phyloP scores from a whole-genome alignment of 2,797 vertebrate species.

The Chelmon rostratus region DNA sequence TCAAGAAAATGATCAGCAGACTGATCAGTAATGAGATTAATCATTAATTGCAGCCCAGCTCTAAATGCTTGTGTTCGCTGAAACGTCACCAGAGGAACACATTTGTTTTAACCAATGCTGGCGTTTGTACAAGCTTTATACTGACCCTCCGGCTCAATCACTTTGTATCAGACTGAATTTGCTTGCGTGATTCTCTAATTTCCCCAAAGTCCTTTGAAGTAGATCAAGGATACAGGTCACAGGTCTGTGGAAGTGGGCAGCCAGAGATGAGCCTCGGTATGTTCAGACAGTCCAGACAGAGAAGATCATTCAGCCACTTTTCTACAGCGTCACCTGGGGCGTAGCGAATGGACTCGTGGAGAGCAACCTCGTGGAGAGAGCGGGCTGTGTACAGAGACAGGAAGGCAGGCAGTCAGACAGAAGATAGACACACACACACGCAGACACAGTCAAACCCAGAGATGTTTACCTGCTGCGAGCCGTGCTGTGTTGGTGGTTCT shows the following conservation, averaged over 20 bases:
- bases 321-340: slow-evolving; percentile 94
- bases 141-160: neutral
- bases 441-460: neutral
- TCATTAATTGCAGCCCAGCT: no score
- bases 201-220: neutral
- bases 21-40: no score
- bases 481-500: slow-evolving; percentile 87
- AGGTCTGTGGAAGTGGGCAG: slow-evolving; percentile 94
- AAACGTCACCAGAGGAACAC: neutral
- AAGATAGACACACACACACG: neutral
- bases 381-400: slow-evolving; percentile 82
- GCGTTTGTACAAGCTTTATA: neutral
- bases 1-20: neutral
- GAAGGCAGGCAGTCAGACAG: neutral
- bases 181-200: no score
- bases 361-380: slow-evolving; percentile 93
- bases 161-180: no score
- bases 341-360: slow-evolving; percentile 97
- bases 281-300: slow-evolving; percentile 96
- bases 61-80: neutral
- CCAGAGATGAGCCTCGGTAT: slow-evolving; percentile 95
- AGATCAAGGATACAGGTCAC: slow-evolving; percentile 94
- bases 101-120: neutral
- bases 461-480: slow-evolving; percentile 89
- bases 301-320: slow-evolving; percentile 96